Base-by-base conservation (phyloP, 2,113 vertebrate genomes). In the Copsychus sechellarum region DNA sequence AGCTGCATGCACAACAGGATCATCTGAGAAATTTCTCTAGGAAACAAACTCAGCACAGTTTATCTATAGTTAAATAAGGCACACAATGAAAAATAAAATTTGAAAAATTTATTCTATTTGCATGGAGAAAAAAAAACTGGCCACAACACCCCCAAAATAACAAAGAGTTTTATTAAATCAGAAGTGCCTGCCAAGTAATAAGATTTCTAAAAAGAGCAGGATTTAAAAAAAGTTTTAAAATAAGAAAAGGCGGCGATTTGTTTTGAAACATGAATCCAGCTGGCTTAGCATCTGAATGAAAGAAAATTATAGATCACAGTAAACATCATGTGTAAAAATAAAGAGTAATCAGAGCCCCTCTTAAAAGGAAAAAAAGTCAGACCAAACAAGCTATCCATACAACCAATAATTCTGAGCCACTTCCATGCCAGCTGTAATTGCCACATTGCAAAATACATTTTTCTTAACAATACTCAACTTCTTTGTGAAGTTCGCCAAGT, bases 241-340 rank as follows among this genome's bases (percentile, higher is more conserved):
- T 66, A 78, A 87, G 50, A 72, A 82, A 87, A 97, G 60, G 38
- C 5, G 0, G 87, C 33, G 91, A 89, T 80, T 78, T 93, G 91
- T 96, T 96, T 95, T 90, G 84, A 95, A 72, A 81, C 86, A 56
- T 58, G 28, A 85, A 91, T 94, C 88, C 94, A 96, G 86, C 66
- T 97, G 96, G 92, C 87, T 24, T 83, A 78, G 48, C 77, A 66
- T 96, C 88, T 79, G 76, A 82, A 70, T 91, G 92, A 97, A 93
- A 97, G 95, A 96, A 98, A 98, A 98, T 98, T 98, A 98, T 10
- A 98, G 95, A 97, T 95, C 51, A 90, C 92, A 94, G 91, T 96
- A 97, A 98, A 96, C 96, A 97, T 94, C 92, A 96, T 38, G 81
- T 86, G 91, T 92, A 98, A 98, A 98, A 98, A 96, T 97, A 97